phyloP scores from a whole-genome alignment of 30 jellyfish, hydroid and myxozoan species.

The Hydra vulgaris region DNA sequence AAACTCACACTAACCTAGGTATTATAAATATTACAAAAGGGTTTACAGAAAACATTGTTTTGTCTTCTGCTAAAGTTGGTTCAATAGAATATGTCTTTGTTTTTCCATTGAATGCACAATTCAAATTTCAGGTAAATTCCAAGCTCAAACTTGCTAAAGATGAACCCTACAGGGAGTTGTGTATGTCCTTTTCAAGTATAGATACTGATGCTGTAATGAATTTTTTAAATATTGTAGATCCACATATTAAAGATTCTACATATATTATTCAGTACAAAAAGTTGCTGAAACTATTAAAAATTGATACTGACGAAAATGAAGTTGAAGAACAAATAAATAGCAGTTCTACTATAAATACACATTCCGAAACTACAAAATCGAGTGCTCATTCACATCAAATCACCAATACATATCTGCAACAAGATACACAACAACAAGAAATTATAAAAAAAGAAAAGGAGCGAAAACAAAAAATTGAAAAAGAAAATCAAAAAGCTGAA shows the following conservation, averaged over 20 bases:
- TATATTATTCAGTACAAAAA: slow-evolving; percentile 7
- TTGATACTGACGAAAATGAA: slow-evolving; percentile 9
- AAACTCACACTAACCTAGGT: slow-evolving; percentile 8
- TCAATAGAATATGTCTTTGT: slow-evolving; percentile 13
- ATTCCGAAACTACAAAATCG: background rate
- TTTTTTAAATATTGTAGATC: slow-evolving; percentile 9
- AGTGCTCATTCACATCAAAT: no score
- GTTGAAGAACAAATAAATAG: slow-evolving; percentile 1
- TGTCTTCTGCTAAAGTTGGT: slow-evolving; percentile 16
- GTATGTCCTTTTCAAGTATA: slow-evolving; percentile 1
- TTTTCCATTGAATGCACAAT: slow-evolving; percentile 20
- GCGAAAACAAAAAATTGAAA: slow-evolving; percentile 17
- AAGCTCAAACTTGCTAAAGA: slow-evolving; percentile 25
- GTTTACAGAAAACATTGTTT: slow-evolving; percentile 20
- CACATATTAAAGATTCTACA: slow-evolving; percentile 4
- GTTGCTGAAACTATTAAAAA: background rate
- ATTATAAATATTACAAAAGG: slow-evolving; percentile 14
- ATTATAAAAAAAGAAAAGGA: slow-evolving; percentile 13
- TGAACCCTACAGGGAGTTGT: slow-evolving; percentile 18
- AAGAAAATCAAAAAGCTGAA: slow-evolving; percentile 31
- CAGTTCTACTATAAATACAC: background rate
- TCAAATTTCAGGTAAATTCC: slow-evolving; percentile 26
- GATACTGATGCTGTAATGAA: slow-evolving; percentile 12
- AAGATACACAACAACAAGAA: slow-evolving; percentile 16
- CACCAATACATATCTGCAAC: no score